A percentile compares a stretch with the other conserved stretches of the same genome.
Evolutionary conservation across 2,888 invertebrate species (phyloP).

Genomic region (Troilus luridus): DNA sequence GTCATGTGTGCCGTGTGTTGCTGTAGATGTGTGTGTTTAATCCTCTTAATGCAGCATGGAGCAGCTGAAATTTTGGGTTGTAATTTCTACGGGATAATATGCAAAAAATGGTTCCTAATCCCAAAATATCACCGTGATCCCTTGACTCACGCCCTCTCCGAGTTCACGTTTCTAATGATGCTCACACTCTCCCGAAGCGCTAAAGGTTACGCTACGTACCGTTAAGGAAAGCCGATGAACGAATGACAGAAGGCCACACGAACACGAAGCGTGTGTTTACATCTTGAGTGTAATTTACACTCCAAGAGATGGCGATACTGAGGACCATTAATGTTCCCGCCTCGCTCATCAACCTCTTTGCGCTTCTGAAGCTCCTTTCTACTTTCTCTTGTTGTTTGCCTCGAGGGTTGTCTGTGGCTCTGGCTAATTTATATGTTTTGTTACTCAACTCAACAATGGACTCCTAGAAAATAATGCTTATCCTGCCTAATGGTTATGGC

Average conservation of each 20-base stretch:
- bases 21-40: background rate
- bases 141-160: background rate
- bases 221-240: conserved; percentile 29
- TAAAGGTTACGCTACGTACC: conserved; percentile 24
- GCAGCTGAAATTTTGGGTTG: background rate
- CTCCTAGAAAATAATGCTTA: background rate
- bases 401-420: background rate
- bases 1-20: too few species aligned
- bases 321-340: background rate
- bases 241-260: conserved; percentile 12
- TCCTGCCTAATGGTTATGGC: too few species aligned
- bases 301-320: background rate
- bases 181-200: background rate
- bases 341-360: background rate
- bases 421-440: background rate
- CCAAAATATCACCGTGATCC: background rate
- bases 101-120: background rate
- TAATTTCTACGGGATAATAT: background rate
- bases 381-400: background rate
- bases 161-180: conserved; percentile 13
- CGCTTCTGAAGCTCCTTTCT: conserved; percentile 18
- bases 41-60: background rate
- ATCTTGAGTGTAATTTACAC: conserved; percentile 30
- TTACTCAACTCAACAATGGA: background rate
- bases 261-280: conserved; percentile 27